These are phyloP conservation scores for Eretmocerus hayati DNA, from an alignment of 2,888 invertebrate species.

Conservation along the genomic window DNA sequence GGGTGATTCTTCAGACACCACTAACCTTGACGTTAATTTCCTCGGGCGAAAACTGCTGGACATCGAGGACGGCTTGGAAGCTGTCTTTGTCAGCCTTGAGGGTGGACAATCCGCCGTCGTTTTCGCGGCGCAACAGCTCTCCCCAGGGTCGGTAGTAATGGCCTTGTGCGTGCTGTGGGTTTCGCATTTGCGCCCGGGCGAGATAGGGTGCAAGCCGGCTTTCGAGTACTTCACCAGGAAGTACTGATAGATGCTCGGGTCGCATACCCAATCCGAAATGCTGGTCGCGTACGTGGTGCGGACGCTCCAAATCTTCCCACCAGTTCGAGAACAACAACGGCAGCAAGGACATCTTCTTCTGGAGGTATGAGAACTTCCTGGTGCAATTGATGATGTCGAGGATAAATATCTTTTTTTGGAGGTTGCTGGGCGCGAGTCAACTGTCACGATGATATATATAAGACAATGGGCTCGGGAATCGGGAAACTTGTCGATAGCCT, in stretches of 20 bases:
- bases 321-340: slow-evolving; percentile 76
- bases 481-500: too few species aligned
- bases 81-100: slow-evolving; percentile 67
- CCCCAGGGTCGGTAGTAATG: slow-evolving; percentile 71
- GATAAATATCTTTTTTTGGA: too few species aligned
- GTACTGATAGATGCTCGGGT: slow-evolving; percentile 56
- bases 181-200: slow-evolving; percentile 32
- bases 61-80: slow-evolving; percentile 64
- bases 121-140: slow-evolving; percentile 52
- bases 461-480: too few species aligned
- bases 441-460: too few species aligned
- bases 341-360: slow-evolving; percentile 74
- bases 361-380: too few species aligned
- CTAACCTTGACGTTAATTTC: slow-evolving; percentile 54
- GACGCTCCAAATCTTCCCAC: slow-evolving; percentile 73
- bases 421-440: too few species aligned
- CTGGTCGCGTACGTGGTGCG: slow-evolving; percentile 69
- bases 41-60: slow-evolving; percentile 61
- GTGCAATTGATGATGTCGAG: too few species aligned
- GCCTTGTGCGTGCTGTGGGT: slow-evolving; percentile 12
- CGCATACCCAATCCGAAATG: slow-evolving; percentile 73
- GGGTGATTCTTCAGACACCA: too few species aligned
- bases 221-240: slow-evolving; percentile 10
- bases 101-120: slow-evolving; percentile 70
- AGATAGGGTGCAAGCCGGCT: slow-evolving; percentile 9